A percentile compares a stretch with the other conserved stretches of the same genome.
Evolutionary conservation across 2,888 invertebrate species (phyloP).

Genomic region (Lasioglossum zephyrum): DNA sequence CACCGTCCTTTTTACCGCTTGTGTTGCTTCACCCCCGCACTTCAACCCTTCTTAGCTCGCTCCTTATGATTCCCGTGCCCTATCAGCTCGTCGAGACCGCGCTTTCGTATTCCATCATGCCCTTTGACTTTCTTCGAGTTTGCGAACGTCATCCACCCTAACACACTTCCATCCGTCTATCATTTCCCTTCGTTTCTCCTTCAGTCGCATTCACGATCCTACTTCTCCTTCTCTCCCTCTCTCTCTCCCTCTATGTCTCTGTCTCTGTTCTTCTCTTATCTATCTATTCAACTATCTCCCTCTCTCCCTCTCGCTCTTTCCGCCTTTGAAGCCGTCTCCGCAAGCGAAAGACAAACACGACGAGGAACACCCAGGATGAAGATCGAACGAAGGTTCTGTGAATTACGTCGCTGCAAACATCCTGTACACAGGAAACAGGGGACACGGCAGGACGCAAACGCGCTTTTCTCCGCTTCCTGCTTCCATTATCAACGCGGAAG

Average conservation of each 20-base stretch:
- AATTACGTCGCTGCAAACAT: conserved; percentile 55
- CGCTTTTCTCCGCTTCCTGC: conserved; percentile 20
- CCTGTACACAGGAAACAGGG: conserved; percentile 17
- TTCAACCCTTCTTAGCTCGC: conserved; percentile 4
- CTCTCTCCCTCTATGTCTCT: too few relatives aligned
- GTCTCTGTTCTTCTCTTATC: not conserved
- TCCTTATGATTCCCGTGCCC: too few relatives aligned
- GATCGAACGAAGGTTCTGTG: conserved; percentile 53
- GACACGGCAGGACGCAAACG: conserved; percentile 2
- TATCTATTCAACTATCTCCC: not conserved
- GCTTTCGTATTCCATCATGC: not conserved
- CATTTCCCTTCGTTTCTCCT: not conserved
- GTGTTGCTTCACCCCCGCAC: not conserved
- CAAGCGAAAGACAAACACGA: conserved; percentile 36
- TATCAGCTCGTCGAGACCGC: not conserved
- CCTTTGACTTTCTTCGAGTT: conserved; percentile 9
- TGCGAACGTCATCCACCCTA: not conserved
- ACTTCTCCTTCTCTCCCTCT: not conserved
- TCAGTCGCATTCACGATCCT: not conserved
- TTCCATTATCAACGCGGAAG: conserved; percentile 30
- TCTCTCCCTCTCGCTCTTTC: not conserved
- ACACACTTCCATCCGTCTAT: not conserved
- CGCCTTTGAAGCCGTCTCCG: conserved; percentile 1
- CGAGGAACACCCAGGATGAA: conserved; percentile 15
- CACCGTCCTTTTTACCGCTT: not conserved